Evolutionary conservation across 2,797 vertebrate species (phyloP).

Genomic region (Capromys pilorides): DNA sequence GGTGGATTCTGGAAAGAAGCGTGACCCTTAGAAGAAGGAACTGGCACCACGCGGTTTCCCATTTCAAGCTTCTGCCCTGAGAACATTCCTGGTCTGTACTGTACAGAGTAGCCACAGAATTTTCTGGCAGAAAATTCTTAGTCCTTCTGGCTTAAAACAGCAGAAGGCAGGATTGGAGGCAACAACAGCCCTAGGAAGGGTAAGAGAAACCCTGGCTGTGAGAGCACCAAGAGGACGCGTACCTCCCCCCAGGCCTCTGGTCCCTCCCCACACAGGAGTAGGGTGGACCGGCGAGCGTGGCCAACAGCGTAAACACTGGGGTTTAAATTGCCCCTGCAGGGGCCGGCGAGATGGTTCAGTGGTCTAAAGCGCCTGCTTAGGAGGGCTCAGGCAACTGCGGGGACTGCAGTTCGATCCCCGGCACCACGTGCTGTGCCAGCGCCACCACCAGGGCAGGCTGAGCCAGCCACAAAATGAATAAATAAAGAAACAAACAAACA

Average conservation of each 20-base stretch:
- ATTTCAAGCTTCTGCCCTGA: background rate
- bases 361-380: too few relatives aligned
- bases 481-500: too few relatives aligned
- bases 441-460: too few relatives aligned
- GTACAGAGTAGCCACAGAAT: background rate
- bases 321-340: background rate
- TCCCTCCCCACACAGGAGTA: background rate
- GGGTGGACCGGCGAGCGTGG: background rate
- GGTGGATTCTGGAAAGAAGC: background rate
- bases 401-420: too few relatives aligned
- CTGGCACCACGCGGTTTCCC: background rate
- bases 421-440: too few relatives aligned
- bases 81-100: background rate
- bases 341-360: too few relatives aligned
- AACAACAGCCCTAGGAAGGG: background rate
- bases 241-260: background rate
- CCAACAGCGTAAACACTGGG: background rate
- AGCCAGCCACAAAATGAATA: too few relatives aligned
- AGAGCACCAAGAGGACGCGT: background rate
- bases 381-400: too few relatives aligned
- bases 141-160: background rate
- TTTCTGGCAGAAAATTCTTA: background rate
- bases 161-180: background rate
- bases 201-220: background rate
- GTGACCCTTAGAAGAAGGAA: background rate